Base-by-base conservation (phyloP, 2,113 vertebrate genomes). In the Cavia porcellus region DNA sequence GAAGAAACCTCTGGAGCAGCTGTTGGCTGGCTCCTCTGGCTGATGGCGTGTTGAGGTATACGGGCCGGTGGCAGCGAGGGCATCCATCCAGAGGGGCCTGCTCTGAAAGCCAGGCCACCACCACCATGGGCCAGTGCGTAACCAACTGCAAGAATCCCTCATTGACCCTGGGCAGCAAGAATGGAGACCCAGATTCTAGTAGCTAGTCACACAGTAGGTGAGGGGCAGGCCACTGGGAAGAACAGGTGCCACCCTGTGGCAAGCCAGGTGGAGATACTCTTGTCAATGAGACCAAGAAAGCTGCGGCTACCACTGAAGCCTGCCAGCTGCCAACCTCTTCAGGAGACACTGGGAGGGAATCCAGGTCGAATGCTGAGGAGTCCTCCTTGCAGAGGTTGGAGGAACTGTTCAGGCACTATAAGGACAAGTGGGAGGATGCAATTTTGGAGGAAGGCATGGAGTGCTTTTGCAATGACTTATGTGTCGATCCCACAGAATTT, bases 391-490 rank as follows among this genome's bases (percentile, higher is more conserved):
- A 98, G 42, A 99, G 99, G 94, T 99, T 99, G 17, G 99, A 99
- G 90, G 99, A 99, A 97, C 98, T 99, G 7, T 99, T 99, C 97
- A 95, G 98, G 98, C 98, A 99, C 97, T 99, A 99, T 88, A 99
- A 99, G 98, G 99, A 99, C 5, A 99, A 99, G 93, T 98, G 99
- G 55, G 99, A 99, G 90, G 99, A 99, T 74, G 99, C 99, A 98
- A 99, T 99, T 97, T 97, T 99, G 98, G 99, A 99, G 97, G 99
- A 99, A 98, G 99, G 99, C 97, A 99, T 99, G 99, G 99, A 99
- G 98, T 98, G 98, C 97, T 99, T 99, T 98, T 99, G 99, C 98
- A 99, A 99, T 70, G 99, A 99, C 98, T 99, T 99, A 59, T 99
- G 99, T 97, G 99, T 99, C 80, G 99, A 99, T 98, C 99, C 99